Base-by-base conservation (phyloP, 2,888 invertebrate species). In the Cabera pusaria region DNA sequence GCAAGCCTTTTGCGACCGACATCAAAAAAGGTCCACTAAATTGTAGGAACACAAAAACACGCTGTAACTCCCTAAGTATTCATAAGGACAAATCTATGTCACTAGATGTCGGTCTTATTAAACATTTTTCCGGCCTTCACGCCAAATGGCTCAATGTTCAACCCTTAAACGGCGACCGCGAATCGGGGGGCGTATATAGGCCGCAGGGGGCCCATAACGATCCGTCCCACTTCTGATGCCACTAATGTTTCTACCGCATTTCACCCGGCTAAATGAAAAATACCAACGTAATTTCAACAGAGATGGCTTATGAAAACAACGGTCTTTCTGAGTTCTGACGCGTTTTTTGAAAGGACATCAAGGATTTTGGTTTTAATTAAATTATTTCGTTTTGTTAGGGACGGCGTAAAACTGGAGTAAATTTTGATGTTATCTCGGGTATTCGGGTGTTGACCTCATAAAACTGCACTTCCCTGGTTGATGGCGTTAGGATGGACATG, bases 261-360 rank as follows among this genome's bases (percentile, higher is more conserved):
- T 49, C 49, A 36, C 32, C 22, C 27, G 29, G 46, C 43, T 52
- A 52, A 53, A 55, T 57, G 57, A 57, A 55, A 57, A 57, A 57
- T 57, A 55, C 55, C 55, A 42, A 10, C 43, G 40, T 18, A 35
- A 41, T 41, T 25, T 24, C 22, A 18, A 45, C 46, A 38, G 24
- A 36, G 35, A 52, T 49, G 47, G 46, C 48, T 51, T 53, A 53
- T 50, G 46, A 52, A 55, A 57, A 51, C 51, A 55, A 48, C 24
- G 11, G 24, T 16, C 46, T 50, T 28, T 46, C 19, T 12, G 35
- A 49, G 44, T 48, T 50, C 47, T 49, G 48, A 52, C 52, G 45
- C 44, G 33, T 44, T 52, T 44, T 52, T 47, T 50, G 49, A 43
- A 43, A 47, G 44, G 46, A 46, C 44, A 36, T 43, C 25, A 46